These are phyloP conservation scores for Tupaia tana DNA, from an alignment of 2,113 vertebrate species.

Conservation along the genomic window DNA sequence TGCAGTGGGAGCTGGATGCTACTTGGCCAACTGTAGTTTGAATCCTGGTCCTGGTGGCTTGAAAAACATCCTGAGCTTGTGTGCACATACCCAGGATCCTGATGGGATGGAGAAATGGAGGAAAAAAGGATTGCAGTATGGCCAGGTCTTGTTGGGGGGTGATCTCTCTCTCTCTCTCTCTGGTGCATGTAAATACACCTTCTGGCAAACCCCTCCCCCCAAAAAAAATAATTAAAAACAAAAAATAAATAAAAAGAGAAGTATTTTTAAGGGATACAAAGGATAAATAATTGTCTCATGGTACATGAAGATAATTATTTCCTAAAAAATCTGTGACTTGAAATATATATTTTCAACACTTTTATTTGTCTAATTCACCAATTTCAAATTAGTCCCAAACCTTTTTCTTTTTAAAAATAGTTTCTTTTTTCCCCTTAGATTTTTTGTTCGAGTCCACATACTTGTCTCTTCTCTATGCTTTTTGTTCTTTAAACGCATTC, in stretches of 20 bases:
- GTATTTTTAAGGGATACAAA: not conserved
- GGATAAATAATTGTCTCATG: not conserved
- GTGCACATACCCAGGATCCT: too few relatives aligned
- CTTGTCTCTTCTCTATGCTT: not conserved
- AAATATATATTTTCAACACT: conserved; percentile 6
- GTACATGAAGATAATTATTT: conserved; percentile 1
- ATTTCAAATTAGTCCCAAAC: not conserved
- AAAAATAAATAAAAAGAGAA: not conserved
- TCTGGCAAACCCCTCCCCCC: too few relatives aligned
- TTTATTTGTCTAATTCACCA: not conserved
- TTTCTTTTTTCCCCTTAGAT: not conserved
- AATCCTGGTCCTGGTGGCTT: too few relatives aligned
- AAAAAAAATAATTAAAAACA: not conserved
- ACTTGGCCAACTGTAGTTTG: too few relatives aligned
- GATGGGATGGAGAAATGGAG: too few relatives aligned
- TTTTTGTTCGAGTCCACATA: not conserved
- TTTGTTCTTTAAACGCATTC: not conserved
- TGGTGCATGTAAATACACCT: too few relatives aligned
- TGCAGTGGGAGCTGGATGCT: too few relatives aligned
- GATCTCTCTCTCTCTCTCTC: too few relatives aligned
- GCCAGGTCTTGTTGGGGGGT: too few relatives aligned
- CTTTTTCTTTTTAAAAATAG: not conserved
- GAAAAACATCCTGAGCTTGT: too few relatives aligned
- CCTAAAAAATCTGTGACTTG: not conserved
- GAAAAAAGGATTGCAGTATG: too few relatives aligned